A percentile compares a stretch with the other conserved stretches of the same genome.
These are phyloP conservation scores for Notospermus geniculatus DNA, from an alignment of 1,140 invertebrate genomes.

Conservation along the genomic window DNA sequence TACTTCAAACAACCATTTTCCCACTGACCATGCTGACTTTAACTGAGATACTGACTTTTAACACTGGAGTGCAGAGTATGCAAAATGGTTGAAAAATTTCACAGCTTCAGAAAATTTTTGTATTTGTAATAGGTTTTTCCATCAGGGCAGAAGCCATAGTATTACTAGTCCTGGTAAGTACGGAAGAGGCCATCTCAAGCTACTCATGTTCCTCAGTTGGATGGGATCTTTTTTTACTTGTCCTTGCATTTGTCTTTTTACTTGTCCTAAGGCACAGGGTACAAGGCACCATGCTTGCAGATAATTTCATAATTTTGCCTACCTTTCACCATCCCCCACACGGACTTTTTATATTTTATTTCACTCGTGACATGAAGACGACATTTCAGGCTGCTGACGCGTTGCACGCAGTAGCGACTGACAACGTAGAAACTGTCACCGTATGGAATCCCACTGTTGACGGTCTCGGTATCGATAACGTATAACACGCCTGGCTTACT, in stretches of 20 bases:
- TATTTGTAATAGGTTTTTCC: no score
- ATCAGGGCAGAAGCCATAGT: no score
- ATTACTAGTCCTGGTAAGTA: no score
- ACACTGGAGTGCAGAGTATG: background rate
- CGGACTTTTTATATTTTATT: conserved; percentile 84
- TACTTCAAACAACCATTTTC: no score
- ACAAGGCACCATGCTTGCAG: no score
- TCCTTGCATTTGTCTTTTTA: no score
- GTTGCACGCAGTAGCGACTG: conserved; percentile 81
- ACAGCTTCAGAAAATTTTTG: no score
- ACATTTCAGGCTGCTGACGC: conserved; percentile 60
- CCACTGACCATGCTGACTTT: background rate
- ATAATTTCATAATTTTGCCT: no score
- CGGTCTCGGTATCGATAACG: conserved; percentile 79
- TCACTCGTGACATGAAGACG: conserved; percentile 61
- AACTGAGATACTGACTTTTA: background rate
- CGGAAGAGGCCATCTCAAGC: no score
- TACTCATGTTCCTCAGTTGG: no score
- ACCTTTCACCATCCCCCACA: conserved; percentile 89
- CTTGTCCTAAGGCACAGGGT: no score
- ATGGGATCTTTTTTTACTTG: no score
- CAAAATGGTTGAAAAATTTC: background rate
- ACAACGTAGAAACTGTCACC: conserved; percentile 86
- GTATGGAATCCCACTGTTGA: conserved; percentile 86
- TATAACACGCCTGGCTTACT: conserved; percentile 83